Evolutionary conservation across 92 coral and sea anemone genomes (phyloP).

Genomic region (Palythoa grandis): DNA sequence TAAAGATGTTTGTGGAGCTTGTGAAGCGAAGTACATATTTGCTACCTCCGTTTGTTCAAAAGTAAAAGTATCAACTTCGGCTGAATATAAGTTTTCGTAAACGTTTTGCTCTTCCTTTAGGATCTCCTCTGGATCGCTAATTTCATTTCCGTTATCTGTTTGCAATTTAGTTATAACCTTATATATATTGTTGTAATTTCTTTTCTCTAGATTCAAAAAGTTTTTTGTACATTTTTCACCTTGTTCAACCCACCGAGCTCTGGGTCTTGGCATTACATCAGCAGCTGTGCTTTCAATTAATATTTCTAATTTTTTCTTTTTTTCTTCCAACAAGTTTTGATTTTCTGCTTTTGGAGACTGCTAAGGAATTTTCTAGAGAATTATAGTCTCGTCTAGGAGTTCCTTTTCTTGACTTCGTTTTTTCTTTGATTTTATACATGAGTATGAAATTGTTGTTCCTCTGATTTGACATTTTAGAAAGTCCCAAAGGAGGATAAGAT

Average conservation of each 20-base stretch:
- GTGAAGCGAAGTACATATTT: conserved; percentile 6
- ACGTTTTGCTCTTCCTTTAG: not conserved
- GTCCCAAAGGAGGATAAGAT: not conserved
- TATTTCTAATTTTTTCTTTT: not conserved
- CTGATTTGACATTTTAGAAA: too few species aligned
- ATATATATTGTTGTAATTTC: not conserved
- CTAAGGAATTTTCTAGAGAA: not conserved
- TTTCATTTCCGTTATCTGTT: not conserved
- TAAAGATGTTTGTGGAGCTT: not conserved
- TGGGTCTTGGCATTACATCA: not conserved
- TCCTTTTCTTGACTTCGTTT: conserved; percentile 4
- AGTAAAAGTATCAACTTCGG: not conserved
- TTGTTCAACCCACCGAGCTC: conserved; percentile 7
- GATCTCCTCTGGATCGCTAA: not conserved
- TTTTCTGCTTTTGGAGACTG: not conserved
- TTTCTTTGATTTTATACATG: too few species aligned
- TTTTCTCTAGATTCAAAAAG: not conserved
- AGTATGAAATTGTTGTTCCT: not conserved
- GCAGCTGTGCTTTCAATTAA: not conserved
- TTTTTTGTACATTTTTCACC: not conserved
- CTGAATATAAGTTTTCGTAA: conserved; percentile 2
- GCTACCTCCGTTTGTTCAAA: not conserved
- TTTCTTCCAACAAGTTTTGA: not conserved
- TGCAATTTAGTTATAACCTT: not conserved
- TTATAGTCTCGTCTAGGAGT: not conserved